Evolutionary conservation across 2,113 vertebrate species (phyloP), one percentile per base, ranked within the genome.

Genomic region (Zeus faber): DNA sequence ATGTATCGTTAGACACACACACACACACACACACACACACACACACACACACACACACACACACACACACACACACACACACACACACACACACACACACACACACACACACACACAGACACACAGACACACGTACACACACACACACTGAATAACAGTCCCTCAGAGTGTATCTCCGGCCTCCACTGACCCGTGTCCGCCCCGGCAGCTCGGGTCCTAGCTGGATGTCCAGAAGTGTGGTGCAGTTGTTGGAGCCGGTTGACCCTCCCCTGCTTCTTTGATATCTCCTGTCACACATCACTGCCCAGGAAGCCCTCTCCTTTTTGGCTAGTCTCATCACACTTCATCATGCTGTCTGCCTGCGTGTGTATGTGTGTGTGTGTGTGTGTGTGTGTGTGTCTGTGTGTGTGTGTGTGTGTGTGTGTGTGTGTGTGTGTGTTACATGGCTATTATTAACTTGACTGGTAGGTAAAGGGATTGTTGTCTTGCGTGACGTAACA

Each of bases 251-350:
- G 75, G 79, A 67, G 71, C 69, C 40, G 79, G 67, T 71, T 86
- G 85, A 88, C 87, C 85, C 74, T 67, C 67, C 66, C 57, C 59
- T 51, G 60, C 54, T 79, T 82, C 81, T 82, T 78, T 81, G 68
- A 77, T 88, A 84, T 88, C 87, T 83, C 57, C 72, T 63, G 79
- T 86, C 81, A 89, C 76, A 83, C 81, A 82, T 84, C 81, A 75
- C 64, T 79, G 77, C 72, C 69, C 80, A 57, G 50, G 75, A 80
- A 77, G 81, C 77, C 65, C 81, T 83, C 76, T 79, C 77, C 61
- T 77, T 87, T 86, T 76, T 82, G 37, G 35, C 47, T 64, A 63
- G 61, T 70, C 77, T 73, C 73, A 41, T 65, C 79, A 80, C 62
- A 81, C 82, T 78, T 77, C 62, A 73, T 70, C 75, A 73, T 81